Base-by-base conservation (phyloP, 2,797 vertebrate species). In the Poeciliopsis turneri region DNA sequence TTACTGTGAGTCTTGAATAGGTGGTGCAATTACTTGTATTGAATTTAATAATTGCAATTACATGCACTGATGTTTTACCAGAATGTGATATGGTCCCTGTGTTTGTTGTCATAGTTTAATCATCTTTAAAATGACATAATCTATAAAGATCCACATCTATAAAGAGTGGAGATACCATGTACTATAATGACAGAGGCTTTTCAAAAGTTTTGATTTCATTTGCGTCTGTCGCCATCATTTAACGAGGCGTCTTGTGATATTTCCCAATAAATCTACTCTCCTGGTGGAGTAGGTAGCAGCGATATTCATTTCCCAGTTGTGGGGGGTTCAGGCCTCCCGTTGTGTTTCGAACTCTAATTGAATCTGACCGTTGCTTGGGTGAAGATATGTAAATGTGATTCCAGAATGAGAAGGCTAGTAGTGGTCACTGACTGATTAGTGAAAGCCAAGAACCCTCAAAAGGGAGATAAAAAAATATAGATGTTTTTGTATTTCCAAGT, bases 191-290 rank as follows among this genome's bases (percentile, higher is more conserved):
- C 71, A 80, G 84, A 72, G 77, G 81, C 84, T 84, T 89, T 89
- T 86, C 18, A 71, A 83, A 83, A 73, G 86, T 72, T 87, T 85
- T 90, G 93, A 92, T 84, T 87, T 89, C 90, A 92, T 93, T 94
- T 86, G 84, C 75, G 69, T 89, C 89, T 86, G 90, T 93, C 92
- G 81, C 82, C 86, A 84, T 88, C 81, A 89, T 88, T 93, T 93
- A 92, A 85, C 15, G 3, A 78, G 77, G 49, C 30, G 1, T 25
- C 45, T 80, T 83, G 79, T 90, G 83, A 91, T 84, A 90, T 90
- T 89, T 92, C 77, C 87, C 84, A 79, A 90, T 93, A 90, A 91
- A 92, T 88, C 0, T 78, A 71, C 71, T 79, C 78, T 90, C 84
- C 75, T 76, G 39, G 73, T 75, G 82, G 79, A 85, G 89, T 81